Base-by-base conservation (phyloP, 2,888 invertebrate genomes). In the Sphaerophoria rueppellii region DNA sequence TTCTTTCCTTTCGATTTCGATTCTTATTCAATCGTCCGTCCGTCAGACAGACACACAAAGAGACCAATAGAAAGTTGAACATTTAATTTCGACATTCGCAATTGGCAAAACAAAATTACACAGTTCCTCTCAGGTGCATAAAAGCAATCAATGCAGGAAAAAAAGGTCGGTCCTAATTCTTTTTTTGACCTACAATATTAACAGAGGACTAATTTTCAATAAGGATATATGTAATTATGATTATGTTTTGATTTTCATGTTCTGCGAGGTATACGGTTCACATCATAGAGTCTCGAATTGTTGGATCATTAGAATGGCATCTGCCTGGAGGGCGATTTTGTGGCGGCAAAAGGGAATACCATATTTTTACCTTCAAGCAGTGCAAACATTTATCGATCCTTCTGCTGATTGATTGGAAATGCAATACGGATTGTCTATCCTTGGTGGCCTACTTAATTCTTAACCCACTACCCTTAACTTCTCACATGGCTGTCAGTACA, bases 91-190 rank as follows among this genome's bases (percentile, higher is more conserved):
- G 54, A 67, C 75, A 77, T 77, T 81, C n/a, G 67, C 81, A 85
- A 85, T 85, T 81, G 85, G 85, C 85, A 76, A 70, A 81, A 74
- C 63, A 83, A 83, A 80, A 57, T 57, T 72, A 72, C 69, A 69
- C 70, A 67, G 43, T 73, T 75, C 55, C 65, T 32, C 58, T 85
- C 77, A 77, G 81, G 80, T 85, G 83, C 80, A 75, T 46, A 52
- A 67, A 34, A 24, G 63, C 70, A 70, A 70, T 71, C 78, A 78
- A 80, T 57, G 52, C 12, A 7, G 9, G 43, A 40, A 40, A 9
- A 16, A 35, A 16, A 50, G 48, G 67, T 81, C 73, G 75, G 76
- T 80, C 72, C 75, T 81, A 81, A 85, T 77, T 85, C 85, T 81
- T 55, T 52, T 37, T 67, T 40, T 81, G 85, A 81, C 85, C 85